Percentiles rank a stretch among this genome's conserved stretches.
Conservation (phyloP, 2,888 invertebrate genomes). For the Arrhopalites spinosus region DNA sequence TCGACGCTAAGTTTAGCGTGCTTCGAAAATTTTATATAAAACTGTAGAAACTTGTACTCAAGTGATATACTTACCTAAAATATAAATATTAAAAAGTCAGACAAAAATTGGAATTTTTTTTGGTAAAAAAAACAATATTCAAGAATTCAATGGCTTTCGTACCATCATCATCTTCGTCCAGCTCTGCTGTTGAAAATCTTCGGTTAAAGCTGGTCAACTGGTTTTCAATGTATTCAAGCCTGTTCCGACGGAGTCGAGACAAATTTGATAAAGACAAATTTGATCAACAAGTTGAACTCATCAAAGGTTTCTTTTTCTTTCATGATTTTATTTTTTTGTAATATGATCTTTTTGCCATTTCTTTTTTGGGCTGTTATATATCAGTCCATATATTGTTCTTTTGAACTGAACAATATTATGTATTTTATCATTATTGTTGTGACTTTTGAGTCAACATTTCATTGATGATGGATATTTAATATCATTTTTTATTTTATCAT, state of each 20-base stretch:
- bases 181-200: slow-evolving; percentile 40
- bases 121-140: not conserved
- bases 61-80: not conserved
- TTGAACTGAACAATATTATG: not conserved
- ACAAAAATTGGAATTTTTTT: not conserved
- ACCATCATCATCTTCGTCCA: not conserved
- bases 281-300: slow-evolving; percentile 55
- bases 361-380: not conserved
- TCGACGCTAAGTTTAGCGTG: too few relatives aligned
- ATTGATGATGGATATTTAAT: not conserved
- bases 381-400: not conserved
- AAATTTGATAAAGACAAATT: slow-evolving; percentile 41
- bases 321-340: not conserved
- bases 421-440: not conserved
- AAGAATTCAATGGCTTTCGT: slow-evolving; percentile 6
- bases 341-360: not conserved
- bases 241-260: slow-evolving; percentile 40
- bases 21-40: too few relatives aligned
- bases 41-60: too few relatives aligned
- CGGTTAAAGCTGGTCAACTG: slow-evolving; percentile 45
- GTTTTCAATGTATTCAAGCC: slow-evolving; percentile 38
- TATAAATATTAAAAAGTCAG: too few relatives aligned
- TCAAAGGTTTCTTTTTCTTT: slow-evolving; percentile 47
- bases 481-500: not conserved
- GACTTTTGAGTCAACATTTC: not conserved